These are phyloP conservation scores for Cladorhizidae sp. DNA, from an alignment of 37 sponge, comb jelly and placozoan genomes.

Conservation along the genomic window DNA sequence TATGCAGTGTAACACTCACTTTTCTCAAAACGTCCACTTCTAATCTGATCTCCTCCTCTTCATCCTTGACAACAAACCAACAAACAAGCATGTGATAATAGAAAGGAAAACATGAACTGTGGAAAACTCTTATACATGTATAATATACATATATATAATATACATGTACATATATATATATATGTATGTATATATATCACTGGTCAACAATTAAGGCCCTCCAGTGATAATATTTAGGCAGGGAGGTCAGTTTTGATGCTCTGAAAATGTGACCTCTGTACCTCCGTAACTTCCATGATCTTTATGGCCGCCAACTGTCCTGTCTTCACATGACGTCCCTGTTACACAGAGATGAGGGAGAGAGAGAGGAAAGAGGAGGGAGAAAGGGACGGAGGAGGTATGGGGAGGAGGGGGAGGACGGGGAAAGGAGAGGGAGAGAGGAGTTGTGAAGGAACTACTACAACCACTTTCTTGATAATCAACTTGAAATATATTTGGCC, in stretches of 20 bases:
- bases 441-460: neutral
- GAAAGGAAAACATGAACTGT: too few species aligned
- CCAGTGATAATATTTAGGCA: neutral
- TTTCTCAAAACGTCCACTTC: conserved; percentile 95
- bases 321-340: conserved; percentile 76
- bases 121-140: too few species aligned
- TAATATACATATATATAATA: too few species aligned
- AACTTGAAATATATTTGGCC: too few species aligned
- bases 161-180: too few species aligned
- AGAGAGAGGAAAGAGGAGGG: neutral
- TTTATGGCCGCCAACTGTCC: conserved; percentile 97
- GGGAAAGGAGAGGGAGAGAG: neutral
- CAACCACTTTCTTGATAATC: too few species aligned
- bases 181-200: too few species aligned
- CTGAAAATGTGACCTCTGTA: neutral
- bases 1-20: conserved; percentile 19
- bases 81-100: neutral
- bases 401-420: neutral
- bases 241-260: neutral
- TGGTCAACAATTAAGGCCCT: too few species aligned
- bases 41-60: conserved; percentile 94
- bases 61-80: conserved; percentile 77
- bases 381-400: neutral
- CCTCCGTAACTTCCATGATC: conserved; percentile 97
- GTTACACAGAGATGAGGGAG: neutral